A percentile compares a stretch with the other conserved stretches of the same genome.
phyloP scores from a whole-genome alignment of 2,888 invertebrate species.

The Scrobipalpa costella region DNA sequence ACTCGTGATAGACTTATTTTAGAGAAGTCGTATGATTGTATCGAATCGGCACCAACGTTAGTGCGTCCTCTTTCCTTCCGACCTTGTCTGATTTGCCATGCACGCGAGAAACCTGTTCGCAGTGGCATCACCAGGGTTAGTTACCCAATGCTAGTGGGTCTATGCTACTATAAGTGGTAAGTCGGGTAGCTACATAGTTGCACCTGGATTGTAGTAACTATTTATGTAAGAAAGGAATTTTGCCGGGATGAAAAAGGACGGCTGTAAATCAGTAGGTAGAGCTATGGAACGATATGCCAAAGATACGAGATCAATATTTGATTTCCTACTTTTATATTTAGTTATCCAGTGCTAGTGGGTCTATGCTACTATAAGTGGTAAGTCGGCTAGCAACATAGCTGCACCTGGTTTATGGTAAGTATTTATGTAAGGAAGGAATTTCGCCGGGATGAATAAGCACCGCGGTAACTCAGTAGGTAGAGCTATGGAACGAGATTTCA shows the following conservation, averaged over 20 bases:
- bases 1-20: too few relatives aligned
- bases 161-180: neutral
- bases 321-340: too few relatives aligned
- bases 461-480: too few relatives aligned
- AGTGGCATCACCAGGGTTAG: slow-evolving; percentile 1
- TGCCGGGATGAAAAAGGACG: too few relatives aligned
- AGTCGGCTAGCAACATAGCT: neutral
- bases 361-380: neutral
- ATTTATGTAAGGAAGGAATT: too few relatives aligned
- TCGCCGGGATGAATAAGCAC: too few relatives aligned
- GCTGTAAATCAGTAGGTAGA: too few relatives aligned
- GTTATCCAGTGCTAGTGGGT: slow-evolving; percentile 1
- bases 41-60: neutral
- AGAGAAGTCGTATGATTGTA: neutral
- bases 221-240: too few relatives aligned
- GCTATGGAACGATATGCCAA: too few relatives aligned
- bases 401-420: neutral
- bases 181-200: slow-evolving; percentile 3
- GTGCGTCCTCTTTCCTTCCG: slow-evolving; percentile 3
- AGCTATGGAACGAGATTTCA: too few relatives aligned
- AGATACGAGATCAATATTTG: too few relatives aligned
- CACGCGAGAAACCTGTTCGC: neutral
- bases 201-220: neutral
- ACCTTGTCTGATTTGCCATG: slow-evolving; percentile 16
- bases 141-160: slow-evolving; percentile 8